Percentiles rank a stretch among this genome's conserved stretches.
Evolutionary conservation across 2,113 vertebrate genomes (phyloP).

Genomic region (Melanerpes aurifrons): DNA sequence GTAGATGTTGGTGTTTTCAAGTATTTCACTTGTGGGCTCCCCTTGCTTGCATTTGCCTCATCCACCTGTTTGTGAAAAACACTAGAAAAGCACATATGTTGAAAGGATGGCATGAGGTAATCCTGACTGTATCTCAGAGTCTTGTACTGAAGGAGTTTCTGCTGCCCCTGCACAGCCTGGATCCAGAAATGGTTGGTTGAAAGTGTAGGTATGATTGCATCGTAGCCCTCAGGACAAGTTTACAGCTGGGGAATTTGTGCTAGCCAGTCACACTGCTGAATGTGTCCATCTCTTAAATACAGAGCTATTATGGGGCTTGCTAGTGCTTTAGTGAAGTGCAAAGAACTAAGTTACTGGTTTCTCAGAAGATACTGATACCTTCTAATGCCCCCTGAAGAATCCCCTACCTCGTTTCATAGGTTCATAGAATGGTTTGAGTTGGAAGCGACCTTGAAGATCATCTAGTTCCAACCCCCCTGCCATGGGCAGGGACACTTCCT

Average conservation of each 20-base stretch:
- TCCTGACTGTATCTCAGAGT: neutral
- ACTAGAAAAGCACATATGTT: neutral
- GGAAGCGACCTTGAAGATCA: too few relatives aligned
- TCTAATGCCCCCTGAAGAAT: neutral
- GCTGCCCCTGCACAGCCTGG: neutral
- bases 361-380: neutral
- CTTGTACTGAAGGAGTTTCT: neutral
- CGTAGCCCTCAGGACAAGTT: neutral
- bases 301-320: neutral
- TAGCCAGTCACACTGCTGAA: neutral
- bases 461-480: too few relatives aligned
- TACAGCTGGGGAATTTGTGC: neutral
- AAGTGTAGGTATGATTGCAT: neutral
- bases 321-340: neutral
- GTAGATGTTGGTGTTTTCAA: neutral
- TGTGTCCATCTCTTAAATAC: neutral
- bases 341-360: neutral
- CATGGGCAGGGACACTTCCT: too few relatives aligned
- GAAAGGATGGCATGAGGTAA: neutral
- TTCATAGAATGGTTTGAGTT: neutral
- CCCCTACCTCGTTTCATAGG: neutral
- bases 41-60: neutral
- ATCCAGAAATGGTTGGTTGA: neutral
- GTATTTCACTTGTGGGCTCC: neutral
- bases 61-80: neutral